Evolutionary conservation across 2,113 vertebrate genomes (phyloP).

Genomic region (Pachypanchax playfairii): DNA sequence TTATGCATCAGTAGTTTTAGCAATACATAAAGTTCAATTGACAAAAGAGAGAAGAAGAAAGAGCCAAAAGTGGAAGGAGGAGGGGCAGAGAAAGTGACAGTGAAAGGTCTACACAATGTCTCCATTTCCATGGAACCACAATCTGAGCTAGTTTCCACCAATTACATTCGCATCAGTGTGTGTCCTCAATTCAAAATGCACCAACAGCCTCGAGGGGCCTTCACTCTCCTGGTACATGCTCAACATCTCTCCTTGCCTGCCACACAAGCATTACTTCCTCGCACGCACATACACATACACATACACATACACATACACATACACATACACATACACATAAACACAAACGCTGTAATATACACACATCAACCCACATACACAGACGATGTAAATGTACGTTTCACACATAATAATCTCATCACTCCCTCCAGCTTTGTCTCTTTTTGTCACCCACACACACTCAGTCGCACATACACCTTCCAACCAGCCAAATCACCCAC

Average conservation of each 20-base stretch:
- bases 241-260: slow-evolving; percentile 45
- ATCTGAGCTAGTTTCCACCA: slow-evolving; percentile 74
- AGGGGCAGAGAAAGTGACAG: slow-evolving; percentile 42
- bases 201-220: slow-evolving; percentile 71
- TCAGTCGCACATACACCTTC: slow-evolving; percentile 33
- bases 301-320: slow-evolving; percentile 24
- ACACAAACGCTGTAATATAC: slow-evolving; percentile 35
- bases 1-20: slow-evolving; percentile 29
- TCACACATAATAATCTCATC: slow-evolving; percentile 65
- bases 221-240: slow-evolving; percentile 61
- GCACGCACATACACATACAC: slow-evolving; percentile 32
- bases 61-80: slow-evolving; percentile 22
- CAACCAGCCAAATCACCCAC: slow-evolving; percentile 43
- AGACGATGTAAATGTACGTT: slow-evolving; percentile 34
- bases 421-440: slow-evolving; percentile 61
- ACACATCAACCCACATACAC: slow-evolving; percentile 25
- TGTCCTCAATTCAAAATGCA: slow-evolving; percentile 75
- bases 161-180: slow-evolving; percentile 78
- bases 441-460: slow-evolving; percentile 56
- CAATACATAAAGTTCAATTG: slow-evolving; percentile 27
- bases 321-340: slow-evolving; percentile 24
- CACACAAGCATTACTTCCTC: slow-evolving; percentile 39
- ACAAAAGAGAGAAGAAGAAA: slow-evolving; percentile 17
- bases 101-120: slow-evolving; percentile 44
- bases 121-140: slow-evolving; percentile 54